phyloP scores from a whole-genome alignment of 2,888 invertebrate genomes.

The Myopa testacea region DNA sequence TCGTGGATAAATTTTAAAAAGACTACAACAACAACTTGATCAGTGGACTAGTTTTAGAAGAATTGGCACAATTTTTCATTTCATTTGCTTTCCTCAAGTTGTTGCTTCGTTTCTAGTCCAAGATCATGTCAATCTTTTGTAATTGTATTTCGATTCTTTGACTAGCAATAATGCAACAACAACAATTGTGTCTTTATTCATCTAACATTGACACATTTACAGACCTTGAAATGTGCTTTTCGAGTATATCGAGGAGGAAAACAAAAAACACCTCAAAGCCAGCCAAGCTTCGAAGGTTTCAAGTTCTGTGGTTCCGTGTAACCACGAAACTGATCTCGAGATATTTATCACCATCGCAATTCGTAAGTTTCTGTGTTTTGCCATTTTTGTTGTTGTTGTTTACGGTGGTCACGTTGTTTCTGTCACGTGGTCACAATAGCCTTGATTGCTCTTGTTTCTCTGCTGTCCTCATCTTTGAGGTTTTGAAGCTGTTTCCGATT shows the following conservation, averaged over 20 bases:
- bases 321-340: slow-evolving; percentile 8
- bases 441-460: no score
- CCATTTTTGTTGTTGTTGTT: background rate
- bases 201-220: slow-evolving; percentile 44
- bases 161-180: no score
- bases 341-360: background rate
- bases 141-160: no score
- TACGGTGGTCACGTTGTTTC: background rate
- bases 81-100: no score
- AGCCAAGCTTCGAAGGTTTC: background rate
- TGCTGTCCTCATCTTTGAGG: no score
- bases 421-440: background rate
- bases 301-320: slow-evolving; percentile 9
- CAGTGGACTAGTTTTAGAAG: no score
- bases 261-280: background rate
- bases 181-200: background rate
- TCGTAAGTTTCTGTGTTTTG: background rate
- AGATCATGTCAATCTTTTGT: no score
- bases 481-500: no score
- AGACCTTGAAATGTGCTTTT: slow-evolving; percentile 43
- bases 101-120: no score
- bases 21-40: no score
- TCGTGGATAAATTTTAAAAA: no score
- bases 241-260: background rate
- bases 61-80: no score